phyloP scores from a whole-genome alignment of 2,113 vertebrate species.

The Gnathonemus echidnorhynchus region DNA sequence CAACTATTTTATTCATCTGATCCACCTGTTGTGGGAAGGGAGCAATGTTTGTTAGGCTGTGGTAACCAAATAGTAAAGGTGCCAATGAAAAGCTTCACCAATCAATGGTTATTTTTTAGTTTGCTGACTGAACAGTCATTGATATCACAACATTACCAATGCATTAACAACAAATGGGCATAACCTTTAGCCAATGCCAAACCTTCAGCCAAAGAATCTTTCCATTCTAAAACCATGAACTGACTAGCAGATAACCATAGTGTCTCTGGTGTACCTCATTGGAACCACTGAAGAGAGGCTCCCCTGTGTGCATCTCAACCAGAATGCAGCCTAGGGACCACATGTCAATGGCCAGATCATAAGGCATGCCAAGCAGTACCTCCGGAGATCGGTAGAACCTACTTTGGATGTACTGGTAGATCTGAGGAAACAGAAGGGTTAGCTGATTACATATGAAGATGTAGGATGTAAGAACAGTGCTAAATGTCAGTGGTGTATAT shows the following conservation, averaged over 20 bases:
- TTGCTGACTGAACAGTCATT: not conserved
- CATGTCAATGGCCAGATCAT: constrained; percentile 92
- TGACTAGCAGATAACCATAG: not conserved
- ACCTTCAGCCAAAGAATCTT: not conserved
- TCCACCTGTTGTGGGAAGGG: constrained; percentile 63
- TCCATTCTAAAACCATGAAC: not conserved
- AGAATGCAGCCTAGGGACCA: constrained; percentile 91
- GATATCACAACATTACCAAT: not conserved
- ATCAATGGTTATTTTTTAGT: not conserved
- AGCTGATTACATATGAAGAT: not conserved
- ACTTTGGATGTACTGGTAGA: constrained; percentile 95
- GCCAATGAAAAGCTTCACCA: not conserved
- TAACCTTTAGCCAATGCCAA: not conserved
- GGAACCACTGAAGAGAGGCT: constrained; percentile 87
- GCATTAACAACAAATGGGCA: not conserved
- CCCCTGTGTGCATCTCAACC: constrained; percentile 92
- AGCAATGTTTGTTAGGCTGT: not conserved
- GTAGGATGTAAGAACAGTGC: not conserved
- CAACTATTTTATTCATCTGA: constrained; percentile 93
- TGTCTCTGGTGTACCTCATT: constrained; percentile 69
- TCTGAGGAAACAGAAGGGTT: constrained; percentile 50
- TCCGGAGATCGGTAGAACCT: constrained; percentile 89
- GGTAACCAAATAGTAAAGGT: not conserved
- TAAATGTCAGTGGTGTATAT: not conserved
- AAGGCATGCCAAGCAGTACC: constrained; percentile 85